Percentiles rank a stretch among this genome's conserved stretches.
Conservation (phyloP, 2,113 vertebrate species). For the rat (Rattus norvegicus) region DNA sequence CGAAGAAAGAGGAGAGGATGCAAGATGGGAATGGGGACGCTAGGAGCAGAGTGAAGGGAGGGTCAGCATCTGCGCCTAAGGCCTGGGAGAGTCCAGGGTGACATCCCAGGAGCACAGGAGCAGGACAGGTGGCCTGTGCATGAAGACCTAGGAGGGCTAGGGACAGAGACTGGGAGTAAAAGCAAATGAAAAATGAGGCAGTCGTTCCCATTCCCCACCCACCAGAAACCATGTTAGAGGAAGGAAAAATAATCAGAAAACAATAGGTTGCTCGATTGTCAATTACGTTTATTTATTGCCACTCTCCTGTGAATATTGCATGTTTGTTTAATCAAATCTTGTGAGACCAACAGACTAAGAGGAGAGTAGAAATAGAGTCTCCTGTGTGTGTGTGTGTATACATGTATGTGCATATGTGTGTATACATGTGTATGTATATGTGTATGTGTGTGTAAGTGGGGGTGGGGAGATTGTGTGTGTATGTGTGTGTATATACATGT, state of each 20-base stretch:
- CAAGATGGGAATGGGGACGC: not conserved
- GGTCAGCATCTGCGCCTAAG: not conserved
- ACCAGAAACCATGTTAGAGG: not conserved
- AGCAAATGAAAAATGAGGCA: slow-evolving; percentile 29
- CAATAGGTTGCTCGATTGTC: not conserved
- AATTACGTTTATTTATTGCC: slow-evolving; percentile 13
- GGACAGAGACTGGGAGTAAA: not conserved
- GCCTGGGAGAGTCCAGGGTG: not conserved
- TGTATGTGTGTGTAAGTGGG: not conserved
- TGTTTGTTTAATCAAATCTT: slow-evolving; percentile 48
- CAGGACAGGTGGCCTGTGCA: fast-evolving
- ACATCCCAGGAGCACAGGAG: not conserved
- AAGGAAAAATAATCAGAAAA: not conserved
- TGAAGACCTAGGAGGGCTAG: not conserved
- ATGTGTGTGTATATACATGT: too few species aligned
- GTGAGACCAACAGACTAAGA: not conserved
- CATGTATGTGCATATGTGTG: not conserved
- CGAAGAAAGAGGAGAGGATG: not conserved
- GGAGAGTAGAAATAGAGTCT: not conserved
- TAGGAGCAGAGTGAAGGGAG: not conserved
- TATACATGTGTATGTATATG: not conserved
- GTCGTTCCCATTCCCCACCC: not conserved
- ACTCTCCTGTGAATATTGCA: not conserved
- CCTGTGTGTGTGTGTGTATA: not conserved
- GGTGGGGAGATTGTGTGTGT: too few species aligned